Conservation (phyloP, 2,113 vertebrate genomes). For the Sander lucioperca region DNA sequence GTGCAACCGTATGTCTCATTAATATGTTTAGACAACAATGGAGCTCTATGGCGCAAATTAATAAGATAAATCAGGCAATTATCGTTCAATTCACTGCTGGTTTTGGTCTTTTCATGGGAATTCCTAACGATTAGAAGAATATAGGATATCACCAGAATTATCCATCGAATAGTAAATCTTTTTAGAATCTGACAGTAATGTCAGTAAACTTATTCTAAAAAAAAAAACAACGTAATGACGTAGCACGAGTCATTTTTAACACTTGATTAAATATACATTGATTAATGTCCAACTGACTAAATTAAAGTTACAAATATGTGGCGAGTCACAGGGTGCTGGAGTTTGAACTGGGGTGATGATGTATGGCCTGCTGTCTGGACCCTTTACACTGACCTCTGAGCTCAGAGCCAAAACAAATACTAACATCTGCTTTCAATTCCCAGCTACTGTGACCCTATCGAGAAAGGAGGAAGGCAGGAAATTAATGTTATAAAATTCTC, state of each 20-base stretch:
- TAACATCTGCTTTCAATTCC: conserved; percentile 68
- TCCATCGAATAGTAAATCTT: background rate
- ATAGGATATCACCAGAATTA: background rate
- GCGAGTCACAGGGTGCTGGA: conserved; percentile 33
- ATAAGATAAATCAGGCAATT: background rate
- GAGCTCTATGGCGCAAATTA: background rate
- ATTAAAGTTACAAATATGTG: conserved; percentile 20
- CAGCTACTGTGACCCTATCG: conserved; percentile 24
- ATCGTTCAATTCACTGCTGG: background rate
- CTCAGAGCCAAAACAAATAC: conserved; percentile 58
- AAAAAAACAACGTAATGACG: no score
- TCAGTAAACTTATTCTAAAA: background rate
- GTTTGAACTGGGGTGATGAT: conserved; percentile 35
- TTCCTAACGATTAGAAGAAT: background rate
- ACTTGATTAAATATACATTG: background rate
- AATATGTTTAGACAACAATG: background rate
- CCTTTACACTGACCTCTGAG: conserved; percentile 31
- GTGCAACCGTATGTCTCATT: background rate
- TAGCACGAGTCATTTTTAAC: background rate
- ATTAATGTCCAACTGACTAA: conserved; percentile 5
- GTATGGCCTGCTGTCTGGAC: conserved; percentile 28
- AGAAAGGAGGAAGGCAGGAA: conserved; percentile 28
- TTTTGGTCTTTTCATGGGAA: background rate
- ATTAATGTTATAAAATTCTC: conserved; percentile 46
- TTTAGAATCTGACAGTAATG: background rate